phyloP scores from a whole-genome alignment of 2,113 vertebrate species.

The Rhynchomys soricoides region DNA sequence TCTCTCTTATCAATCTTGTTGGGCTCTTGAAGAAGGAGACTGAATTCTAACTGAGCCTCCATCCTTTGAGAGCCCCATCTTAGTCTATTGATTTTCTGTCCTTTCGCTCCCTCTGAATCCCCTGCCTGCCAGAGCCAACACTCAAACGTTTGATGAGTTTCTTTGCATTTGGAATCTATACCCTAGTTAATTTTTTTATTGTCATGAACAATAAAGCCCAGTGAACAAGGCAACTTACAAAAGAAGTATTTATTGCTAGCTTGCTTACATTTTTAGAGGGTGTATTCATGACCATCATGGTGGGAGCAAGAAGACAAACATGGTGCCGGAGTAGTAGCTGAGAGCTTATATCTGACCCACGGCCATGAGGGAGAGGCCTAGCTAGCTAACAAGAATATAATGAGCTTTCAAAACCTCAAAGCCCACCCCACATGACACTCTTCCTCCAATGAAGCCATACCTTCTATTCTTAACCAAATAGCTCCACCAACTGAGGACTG shows the following conservation, averaged over 20 bases:
- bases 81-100: background rate
- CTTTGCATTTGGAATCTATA: background rate
- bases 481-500: background rate
- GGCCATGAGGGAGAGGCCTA: background rate
- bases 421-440: background rate
- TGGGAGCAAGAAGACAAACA: background rate
- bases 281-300: no score
- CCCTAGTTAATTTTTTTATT: background rate
- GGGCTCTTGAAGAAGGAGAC: background rate
- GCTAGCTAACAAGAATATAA: background rate
- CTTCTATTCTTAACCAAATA: background rate
- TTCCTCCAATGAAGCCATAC: background rate
- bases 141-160: background rate
- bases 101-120: fast-evolving
- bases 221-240: no score
- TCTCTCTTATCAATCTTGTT: no score
- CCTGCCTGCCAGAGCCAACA: background rate
- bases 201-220: background rate
- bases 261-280: background rate
- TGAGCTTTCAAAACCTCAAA: background rate
- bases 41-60: background rate
- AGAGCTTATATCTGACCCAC: background rate
- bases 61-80: fast-evolving
- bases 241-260: background rate
- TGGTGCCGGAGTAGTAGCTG: background rate